Conservation (phyloP, 1,140 invertebrate genomes). For the Drosophila mauritiana region DNA sequence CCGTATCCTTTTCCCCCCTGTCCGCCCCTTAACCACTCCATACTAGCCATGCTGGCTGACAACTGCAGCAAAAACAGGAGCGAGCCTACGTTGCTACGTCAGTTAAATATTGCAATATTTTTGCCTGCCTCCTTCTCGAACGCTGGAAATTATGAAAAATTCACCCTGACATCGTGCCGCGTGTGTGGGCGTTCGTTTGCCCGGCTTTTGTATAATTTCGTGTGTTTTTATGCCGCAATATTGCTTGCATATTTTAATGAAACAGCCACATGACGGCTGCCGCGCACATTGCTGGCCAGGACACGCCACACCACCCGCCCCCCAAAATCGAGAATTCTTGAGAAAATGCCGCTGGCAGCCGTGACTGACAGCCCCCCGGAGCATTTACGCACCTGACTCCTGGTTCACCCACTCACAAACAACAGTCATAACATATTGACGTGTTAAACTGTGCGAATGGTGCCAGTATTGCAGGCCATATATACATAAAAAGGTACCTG, state of each 20-base stretch:
- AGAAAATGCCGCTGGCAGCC: slow-evolving; percentile 48
- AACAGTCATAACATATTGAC: slow-evolving; percentile 41
- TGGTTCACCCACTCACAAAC: slow-evolving; percentile 22
- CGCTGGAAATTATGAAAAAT: slow-evolving; percentile 79
- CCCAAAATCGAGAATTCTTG: slow-evolving; percentile 45
- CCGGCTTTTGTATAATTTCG: slow-evolving; percentile 66
- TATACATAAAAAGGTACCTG: not conserved
- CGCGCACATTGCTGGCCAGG: slow-evolving; percentile 27
- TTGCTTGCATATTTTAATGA: slow-evolving; percentile 82
- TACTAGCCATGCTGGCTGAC: slow-evolving; percentile 62
- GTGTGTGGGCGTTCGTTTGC: slow-evolving; percentile 25
- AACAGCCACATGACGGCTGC: slow-evolving; percentile 71
- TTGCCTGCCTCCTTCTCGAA: slow-evolving; percentile 40
- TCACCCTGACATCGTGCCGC: slow-evolving; percentile 24
- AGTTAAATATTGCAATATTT: slow-evolving; percentile 78
- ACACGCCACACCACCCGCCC: slow-evolving; percentile 25
- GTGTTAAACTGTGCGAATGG: slow-evolving; percentile 34
- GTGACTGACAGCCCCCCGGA: slow-evolving; percentile 55
- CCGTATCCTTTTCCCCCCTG: not conserved
- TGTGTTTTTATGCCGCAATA: slow-evolving; percentile 80
- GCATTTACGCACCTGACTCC: slow-evolving; percentile 46
- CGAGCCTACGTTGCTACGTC: slow-evolving; percentile 1
- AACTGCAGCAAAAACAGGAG: slow-evolving; percentile 46
- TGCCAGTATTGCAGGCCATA: slow-evolving; percentile 15
- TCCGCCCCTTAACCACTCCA: slow-evolving; percentile 57